Base-by-base conservation (phyloP, 1,140 invertebrate genomes). In the Carcinoscorpius rotundicauda region DNA sequence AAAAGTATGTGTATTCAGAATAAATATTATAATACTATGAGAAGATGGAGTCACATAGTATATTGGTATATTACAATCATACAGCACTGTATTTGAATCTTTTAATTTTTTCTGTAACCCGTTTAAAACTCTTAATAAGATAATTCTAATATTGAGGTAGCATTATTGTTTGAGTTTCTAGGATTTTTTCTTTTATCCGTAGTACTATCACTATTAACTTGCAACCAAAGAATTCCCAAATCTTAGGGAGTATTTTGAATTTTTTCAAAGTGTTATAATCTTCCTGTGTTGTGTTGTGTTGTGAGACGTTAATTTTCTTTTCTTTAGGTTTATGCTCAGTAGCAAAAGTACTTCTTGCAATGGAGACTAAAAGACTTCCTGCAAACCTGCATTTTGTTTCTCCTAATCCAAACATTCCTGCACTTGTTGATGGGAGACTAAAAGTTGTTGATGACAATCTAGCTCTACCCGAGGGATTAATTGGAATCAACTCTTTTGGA, bases 401-500 rank as follows among this genome's bases (percentile, higher is more conserved):
- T 52, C 92, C 95, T 1, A 98, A 98, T 77, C 78, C 83, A 0
- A 87, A 97, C 69, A 94, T 98, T 66, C 87, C 90, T 5, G 91
- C 87, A 3, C 78, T 99, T 6, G 75, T 75, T 51, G 90, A 97
- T 74, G 95, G 95, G 1, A 79, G 86, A 51, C 81, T 98, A 4
- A 85, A 91, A 80, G 84, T 87, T 52, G 66, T 74, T 4, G 61
- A 58, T 50, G 68, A 75, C 48, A 66, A 69, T 11, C 70, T 64
- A 9, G 71, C 70, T 5, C 68, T 64, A 61, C 10, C 62, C 3
- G 71, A 66, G 55, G 67, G 65, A 9, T 78, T 91, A 49, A 84
- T 91, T 52, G 94, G 84, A 5, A 73, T 98, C 3, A 98, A 97
- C 77, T 97, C 92, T 3, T 98, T 98, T 77, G 96, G 96, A 29